Evolutionary conservation across 2,797 vertebrate species (phyloP), one percentile per base, ranked within the genome.

Genomic region (Lacerta bilineata): DNA sequence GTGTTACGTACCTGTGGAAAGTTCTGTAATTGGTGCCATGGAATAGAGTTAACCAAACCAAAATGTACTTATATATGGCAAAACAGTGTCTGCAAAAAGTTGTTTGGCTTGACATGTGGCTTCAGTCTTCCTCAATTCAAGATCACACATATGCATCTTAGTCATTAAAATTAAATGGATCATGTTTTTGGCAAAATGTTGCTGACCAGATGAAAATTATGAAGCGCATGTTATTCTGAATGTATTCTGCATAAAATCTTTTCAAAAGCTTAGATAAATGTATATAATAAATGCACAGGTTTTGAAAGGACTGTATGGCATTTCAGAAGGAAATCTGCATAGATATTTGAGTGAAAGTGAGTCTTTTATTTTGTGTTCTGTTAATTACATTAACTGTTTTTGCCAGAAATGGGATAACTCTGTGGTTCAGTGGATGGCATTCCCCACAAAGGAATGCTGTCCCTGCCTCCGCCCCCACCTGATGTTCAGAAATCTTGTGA

Each of bases 201-300:
- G 20, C 39, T 69, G 43, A 87, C 86, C 72, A 89, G 91, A 87
- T 85, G 88, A 81, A 87, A 84, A 76, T 87, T 79, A 17, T 91
- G 90, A 92, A 91, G 90, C 94, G 91, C 91, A 87, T 87, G 89
- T 92, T 76, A 83, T 36, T 87, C 41, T 90, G 85, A 89, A 75
- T 69, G 4, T 0, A 59, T 92, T 59, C 89, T 91, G 88, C 66
- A 80, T 84, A 80, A 93, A 25, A 88, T 87, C 59, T 88, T 93
- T 94, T 94, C 90, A 92, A 83, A 88, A 89, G 84, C 2, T 1
- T 64, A 7, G 68, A 93, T 90, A 84, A 90, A 89, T 93, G 76
- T 90, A 41, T 90, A 81, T 29, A 68, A 68, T 71, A 71, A 3
- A 71, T 91, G 90, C 86, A 88, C 0, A 0, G 27, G 87, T 92